Percentiles rank a stretch among this genome's conserved stretches.
Evolutionary conservation across 2,888 invertebrate species (phyloP).

Genomic region (Drosophila peninsularis): DNA sequence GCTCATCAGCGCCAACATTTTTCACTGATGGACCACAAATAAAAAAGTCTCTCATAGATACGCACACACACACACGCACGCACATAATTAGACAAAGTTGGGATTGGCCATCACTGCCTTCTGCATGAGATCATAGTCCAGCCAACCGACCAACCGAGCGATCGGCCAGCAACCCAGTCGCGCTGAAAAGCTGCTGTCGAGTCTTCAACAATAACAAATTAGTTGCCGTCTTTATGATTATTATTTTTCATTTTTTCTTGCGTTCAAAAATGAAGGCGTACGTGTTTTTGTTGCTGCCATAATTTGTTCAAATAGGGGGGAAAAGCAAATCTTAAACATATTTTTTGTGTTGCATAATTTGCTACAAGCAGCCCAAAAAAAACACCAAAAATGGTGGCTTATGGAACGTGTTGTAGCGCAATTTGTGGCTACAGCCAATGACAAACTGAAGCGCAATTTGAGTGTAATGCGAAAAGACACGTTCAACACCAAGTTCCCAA

Average conservation of each 20-base stretch:
- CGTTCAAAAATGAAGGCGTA: conserved; percentile 50
- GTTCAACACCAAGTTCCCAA: conserved; percentile 35
- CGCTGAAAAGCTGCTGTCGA: conserved; percentile 39
- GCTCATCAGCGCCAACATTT: conserved; percentile 57
- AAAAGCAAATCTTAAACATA: conserved; percentile 38
- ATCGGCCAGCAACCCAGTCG: conserved; percentile 27
- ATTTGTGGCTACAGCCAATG: conserved; percentile 63
- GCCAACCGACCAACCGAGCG: conserved; percentile 1
- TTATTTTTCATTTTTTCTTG: conserved; percentile 16
- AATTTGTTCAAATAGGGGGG: conserved; percentile 32
- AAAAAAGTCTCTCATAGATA: conserved; percentile 60
- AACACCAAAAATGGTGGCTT: conserved; percentile 66
- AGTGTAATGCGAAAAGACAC: conserved; percentile 67
- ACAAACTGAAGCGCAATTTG: conserved; percentile 45
- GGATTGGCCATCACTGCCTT: conserved; percentile 67
- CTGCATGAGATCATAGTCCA: conserved; percentile 65
- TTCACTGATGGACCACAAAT: conserved; percentile 53
- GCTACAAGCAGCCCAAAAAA: conserved; percentile 16
- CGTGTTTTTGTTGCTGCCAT: conserved; percentile 60
- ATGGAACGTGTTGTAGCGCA: conserved; percentile 61
- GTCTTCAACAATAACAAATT: conserved; percentile 56
- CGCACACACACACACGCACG: conserved; percentile 22
- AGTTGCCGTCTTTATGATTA: conserved; percentile 41
- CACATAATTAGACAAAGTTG: conserved; percentile 66
- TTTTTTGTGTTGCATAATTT: conserved; percentile 55